These are phyloP conservation scores for Halcyon malimbica DNA, from an alignment of 2,113 vertebrate species.

Conservation along the genomic window DNA sequence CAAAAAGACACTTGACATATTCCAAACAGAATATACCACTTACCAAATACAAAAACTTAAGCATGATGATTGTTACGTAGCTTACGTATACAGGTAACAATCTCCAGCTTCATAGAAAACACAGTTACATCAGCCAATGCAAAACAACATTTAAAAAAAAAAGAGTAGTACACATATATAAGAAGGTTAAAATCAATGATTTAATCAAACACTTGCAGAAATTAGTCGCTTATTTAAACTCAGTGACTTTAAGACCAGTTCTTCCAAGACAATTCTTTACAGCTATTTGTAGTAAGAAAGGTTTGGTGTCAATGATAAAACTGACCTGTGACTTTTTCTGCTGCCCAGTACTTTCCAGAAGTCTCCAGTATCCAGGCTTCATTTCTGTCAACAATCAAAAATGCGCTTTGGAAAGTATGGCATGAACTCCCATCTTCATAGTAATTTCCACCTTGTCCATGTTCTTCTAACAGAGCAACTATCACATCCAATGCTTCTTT, in stretches of 20 bases:
- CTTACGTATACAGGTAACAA: neutral
- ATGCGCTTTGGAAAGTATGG: constrained; percentile 79
- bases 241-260: neutral
- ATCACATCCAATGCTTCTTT: constrained; percentile 81
- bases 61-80: neutral
- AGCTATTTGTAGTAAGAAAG: neutral
- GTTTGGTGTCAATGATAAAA: neutral
- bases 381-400: constrained; percentile 78
- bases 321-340: constrained; percentile 81
- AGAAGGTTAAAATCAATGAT: neutral
- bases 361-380: constrained; percentile 85
- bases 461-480: constrained; percentile 76
- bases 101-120: neutral
- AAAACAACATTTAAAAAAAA: neutral
- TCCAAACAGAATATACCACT: neutral
- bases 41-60: neutral
- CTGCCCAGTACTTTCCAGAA: constrained; percentile 82
- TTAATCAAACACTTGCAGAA: neutral
- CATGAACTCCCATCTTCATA: constrained; percentile 75
- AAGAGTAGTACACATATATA: neutral
- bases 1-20: neutral
- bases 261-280: neutral
- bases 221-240: neutral
- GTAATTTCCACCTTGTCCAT: constrained; percentile 84
- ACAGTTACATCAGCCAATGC: neutral